A percentile compares a stretch with the other conserved stretches of the same genome.
These are phyloP conservation scores for Mobula hypostoma DNA, from an alignment of 2,113 vertebrate species.

Conservation along the genomic window DNA sequence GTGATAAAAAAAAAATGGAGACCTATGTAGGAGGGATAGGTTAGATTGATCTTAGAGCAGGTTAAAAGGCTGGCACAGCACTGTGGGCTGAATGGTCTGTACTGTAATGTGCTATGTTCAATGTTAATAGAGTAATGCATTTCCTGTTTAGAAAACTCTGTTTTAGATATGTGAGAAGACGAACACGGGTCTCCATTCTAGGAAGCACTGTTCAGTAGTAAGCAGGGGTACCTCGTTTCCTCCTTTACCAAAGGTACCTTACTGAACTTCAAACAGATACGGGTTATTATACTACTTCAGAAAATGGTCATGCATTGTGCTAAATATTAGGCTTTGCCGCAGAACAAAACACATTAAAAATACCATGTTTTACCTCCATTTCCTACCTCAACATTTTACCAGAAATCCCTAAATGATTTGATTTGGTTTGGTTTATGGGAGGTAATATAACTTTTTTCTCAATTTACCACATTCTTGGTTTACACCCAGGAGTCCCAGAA, in stretches of 20 bases:
- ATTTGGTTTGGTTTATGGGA: neutral
- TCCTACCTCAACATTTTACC: neutral
- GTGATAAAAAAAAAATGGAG: too few species aligned
- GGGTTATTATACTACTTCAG: neutral
- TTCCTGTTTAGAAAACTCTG: neutral
- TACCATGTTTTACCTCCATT: neutral
- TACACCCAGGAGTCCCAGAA: neutral
- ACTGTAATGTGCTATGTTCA: too few species aligned
- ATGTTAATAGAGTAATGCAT: neutral
- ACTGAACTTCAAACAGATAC: neutral
- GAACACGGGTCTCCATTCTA: neutral
- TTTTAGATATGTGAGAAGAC: neutral
- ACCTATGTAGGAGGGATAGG: too few species aligned
- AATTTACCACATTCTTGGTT: neutral
- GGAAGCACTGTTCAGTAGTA: neutral
- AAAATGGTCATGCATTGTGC: neutral
- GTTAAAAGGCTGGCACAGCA: too few species aligned
- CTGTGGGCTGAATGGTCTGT: too few species aligned
- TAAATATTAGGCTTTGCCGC: neutral
- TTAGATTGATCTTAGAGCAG: too few species aligned
- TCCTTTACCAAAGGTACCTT: neutral
- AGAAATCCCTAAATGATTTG: neutral
- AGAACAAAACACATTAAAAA: neutral
- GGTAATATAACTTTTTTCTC: neutral
- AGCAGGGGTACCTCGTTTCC: neutral